Base-by-base conservation (phyloP, 37 sponge, comb jelly and placozoan species). In the Dysidea cf. avara region DNA sequence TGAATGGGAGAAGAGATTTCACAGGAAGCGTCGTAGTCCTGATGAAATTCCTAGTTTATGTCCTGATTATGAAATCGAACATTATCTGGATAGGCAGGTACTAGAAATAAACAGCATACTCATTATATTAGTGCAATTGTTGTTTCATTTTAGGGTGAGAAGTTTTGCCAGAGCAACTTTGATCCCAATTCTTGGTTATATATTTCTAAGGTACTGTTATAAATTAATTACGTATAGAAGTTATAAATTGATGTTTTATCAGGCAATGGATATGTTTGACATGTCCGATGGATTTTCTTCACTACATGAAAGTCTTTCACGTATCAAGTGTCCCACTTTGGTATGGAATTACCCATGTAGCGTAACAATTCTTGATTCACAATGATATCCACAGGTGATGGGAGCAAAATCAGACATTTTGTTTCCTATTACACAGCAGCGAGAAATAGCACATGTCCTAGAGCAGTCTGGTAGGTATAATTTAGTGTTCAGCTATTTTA, bases 231-330 rank as follows among this genome's bases (percentile, higher is more conserved):
- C 16, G 69, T 22, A 17, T n/a, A n/a, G n/a, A n/a, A n/a, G n/a
- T n/a, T n/a, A n/a, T 17, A 18, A 69, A 74, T 17, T 32, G 29
- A 6, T 2, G 26, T 56, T 17, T 14, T 9, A 64, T 28, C 60
- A 89, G 90, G 91, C 91, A 0, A 86, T 90, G 86, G 91, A 90
- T 26, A 46, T 90, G 67, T 90, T 86, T 67, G 67, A 90, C 74
- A 76, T 90, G 71, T 64, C 58, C 13, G 82, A 79, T 60, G 90
- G 90, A 0, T 73, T 34, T 35, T 17, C 59, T 3, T 80, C 81
- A 14, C 28, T 64, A 51, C 7, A 59, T 28, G 85, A 81, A 20
- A 87, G 77, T 4, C 66, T 90, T 47, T 17, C 12, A 2, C 49
- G 82, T 66, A 59, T 90, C 36, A 22, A 61, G 49, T 86, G 87